A percentile compares a stretch with the other conserved stretches of the same genome.
Evolutionary conservation across 1,140 invertebrate species (phyloP).

Genomic region (Episyrphus balteatus): DNA sequence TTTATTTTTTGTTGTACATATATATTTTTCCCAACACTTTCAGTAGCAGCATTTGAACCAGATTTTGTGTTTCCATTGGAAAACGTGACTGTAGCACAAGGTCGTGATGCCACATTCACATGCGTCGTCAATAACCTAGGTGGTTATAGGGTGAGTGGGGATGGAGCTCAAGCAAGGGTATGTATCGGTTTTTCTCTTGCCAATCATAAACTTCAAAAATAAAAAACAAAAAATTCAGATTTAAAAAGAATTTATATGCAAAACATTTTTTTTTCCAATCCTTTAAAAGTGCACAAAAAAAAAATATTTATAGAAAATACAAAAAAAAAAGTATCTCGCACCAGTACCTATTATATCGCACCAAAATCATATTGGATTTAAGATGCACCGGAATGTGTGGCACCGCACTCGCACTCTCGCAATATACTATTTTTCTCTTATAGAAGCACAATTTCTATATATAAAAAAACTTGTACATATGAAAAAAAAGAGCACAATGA

Average conservation of each 20-base stretch:
- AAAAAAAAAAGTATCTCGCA: no score
- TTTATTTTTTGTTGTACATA: no score
- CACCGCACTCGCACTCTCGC: no score
- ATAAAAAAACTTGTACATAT: no score
- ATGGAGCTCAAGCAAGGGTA: constrained; percentile 63
- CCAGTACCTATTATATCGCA: neutral
- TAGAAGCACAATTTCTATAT: no score
- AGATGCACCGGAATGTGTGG: no score
- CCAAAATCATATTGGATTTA: neutral
- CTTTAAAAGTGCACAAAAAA: neutral
- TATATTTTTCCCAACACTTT: neutral
- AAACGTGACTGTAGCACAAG: constrained; percentile 77
- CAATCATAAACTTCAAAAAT: constrained; percentile 15
- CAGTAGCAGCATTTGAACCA: constrained; percentile 56
- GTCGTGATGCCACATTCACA: constrained; percentile 76
- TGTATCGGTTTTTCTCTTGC: constrained; percentile 45
- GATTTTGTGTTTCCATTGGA: constrained; percentile 74
- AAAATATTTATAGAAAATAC: neutral
- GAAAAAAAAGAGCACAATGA: no score
- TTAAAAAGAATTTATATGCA: neutral
- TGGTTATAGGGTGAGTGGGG: constrained; percentile 86
- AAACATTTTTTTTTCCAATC: neutral
- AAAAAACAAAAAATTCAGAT: neutral
- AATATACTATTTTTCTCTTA: no score
- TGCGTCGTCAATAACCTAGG: constrained; percentile 84